Conservation (phyloP, 2,113 vertebrate species). For the Gobius niger region DNA sequence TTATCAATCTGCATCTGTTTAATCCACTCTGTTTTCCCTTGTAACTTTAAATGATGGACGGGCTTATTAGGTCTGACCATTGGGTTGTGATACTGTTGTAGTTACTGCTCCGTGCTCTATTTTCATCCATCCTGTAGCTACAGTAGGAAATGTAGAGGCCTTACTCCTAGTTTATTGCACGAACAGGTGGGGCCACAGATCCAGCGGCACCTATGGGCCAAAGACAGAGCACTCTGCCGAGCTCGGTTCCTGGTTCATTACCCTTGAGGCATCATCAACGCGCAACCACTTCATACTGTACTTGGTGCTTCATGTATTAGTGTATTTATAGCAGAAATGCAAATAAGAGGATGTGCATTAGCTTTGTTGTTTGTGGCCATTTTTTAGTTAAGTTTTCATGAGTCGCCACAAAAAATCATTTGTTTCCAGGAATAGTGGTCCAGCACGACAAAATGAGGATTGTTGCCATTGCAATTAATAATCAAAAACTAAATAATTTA, state of each 20-base stretch:
- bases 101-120: constrained; percentile 43
- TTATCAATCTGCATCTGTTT: constrained; percentile 40
- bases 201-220: constrained; percentile 2
- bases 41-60: constrained; percentile 41
- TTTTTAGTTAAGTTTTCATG: too few relatives aligned
- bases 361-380: background rate
- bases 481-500: too few relatives aligned
- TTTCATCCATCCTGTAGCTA: constrained; percentile 52
- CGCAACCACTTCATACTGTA: background rate
- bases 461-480: too few relatives aligned
- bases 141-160: constrained; percentile 12
- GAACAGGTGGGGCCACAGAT: constrained; percentile 15
- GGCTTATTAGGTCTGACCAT: constrained; percentile 30
- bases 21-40: constrained; percentile 26
- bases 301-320: constrained; percentile 22
- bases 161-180: constrained; percentile 31
- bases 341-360: background rate
- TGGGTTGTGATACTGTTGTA: constrained; percentile 27
- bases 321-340: constrained; percentile 7
- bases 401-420: too few relatives aligned
- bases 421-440: too few relatives aligned
- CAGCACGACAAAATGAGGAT: too few relatives aligned
- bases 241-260: constrained; percentile 1
- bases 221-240: constrained; percentile 12
- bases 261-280: constrained; percentile 11